Evolutionary conservation across 2,888 invertebrate genomes (phyloP).

Genomic region (Tenodera sinensis): DNA sequence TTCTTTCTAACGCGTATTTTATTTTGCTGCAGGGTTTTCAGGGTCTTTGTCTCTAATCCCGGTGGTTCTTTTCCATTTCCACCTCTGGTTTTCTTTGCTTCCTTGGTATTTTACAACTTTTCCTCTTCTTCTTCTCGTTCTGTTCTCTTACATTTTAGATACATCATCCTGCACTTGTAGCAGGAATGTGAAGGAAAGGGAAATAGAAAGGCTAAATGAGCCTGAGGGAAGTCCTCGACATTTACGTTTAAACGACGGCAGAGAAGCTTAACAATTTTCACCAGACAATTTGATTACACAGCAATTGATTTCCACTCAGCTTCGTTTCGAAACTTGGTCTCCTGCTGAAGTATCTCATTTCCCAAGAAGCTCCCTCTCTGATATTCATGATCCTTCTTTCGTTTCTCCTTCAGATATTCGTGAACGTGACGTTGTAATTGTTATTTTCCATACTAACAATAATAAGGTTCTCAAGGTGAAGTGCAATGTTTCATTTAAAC

Average conservation of each 20-base stretch:
- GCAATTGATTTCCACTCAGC: background rate
- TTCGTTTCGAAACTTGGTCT: background rate
- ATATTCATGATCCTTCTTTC: background rate
- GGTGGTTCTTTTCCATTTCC: background rate
- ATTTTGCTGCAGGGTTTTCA: background rate
- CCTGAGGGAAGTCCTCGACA: background rate
- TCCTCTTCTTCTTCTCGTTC: background rate
- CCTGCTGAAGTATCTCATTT: background rate
- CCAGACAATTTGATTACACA: background rate
- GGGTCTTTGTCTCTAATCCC: background rate
- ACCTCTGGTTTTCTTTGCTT: background rate
- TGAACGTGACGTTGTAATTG: no score
- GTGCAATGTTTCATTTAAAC: no score
- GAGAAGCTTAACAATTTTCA: background rate
- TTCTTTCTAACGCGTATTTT: background rate
- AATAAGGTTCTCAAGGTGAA: no score
- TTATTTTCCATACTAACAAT: no score
- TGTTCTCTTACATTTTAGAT: background rate
- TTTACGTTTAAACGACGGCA: background rate
- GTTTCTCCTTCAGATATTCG: no score
- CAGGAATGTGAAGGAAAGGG: no score
- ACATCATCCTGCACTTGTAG: background rate
- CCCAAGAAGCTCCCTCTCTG: background rate
- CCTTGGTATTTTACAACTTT: background rate
- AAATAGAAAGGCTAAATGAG: background rate